These are phyloP conservation scores for Bombus superbus DNA, from an alignment of 1,140 invertebrate species.

Conservation along the genomic window DNA sequence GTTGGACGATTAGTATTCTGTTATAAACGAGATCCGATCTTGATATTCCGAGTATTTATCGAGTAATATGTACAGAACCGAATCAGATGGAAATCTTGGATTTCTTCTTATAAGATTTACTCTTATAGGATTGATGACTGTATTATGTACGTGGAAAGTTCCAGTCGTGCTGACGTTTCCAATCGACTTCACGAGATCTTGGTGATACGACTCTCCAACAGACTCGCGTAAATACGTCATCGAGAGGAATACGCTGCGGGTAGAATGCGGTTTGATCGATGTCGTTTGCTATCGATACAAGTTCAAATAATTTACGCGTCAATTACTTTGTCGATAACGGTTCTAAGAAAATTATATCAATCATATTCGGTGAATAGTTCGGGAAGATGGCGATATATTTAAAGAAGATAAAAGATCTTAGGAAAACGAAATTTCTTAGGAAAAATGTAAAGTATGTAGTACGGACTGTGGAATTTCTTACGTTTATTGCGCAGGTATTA, in stretches of 20 bases:
- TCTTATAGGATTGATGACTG: neutral
- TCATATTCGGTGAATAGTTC: neutral
- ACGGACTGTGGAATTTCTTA: too few species aligned
- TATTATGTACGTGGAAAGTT: neutral
- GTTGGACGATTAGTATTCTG: too few species aligned
- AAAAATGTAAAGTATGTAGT: too few species aligned
- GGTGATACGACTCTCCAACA: neutral
- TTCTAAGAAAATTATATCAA: neutral
- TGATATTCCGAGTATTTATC: neutral
- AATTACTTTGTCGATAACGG: neutral
- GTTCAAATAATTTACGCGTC: neutral
- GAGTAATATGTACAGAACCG: neutral
- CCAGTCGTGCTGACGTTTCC: neutral
- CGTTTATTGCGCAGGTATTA: too few species aligned
- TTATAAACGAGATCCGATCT: neutral
- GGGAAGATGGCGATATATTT: too few species aligned
- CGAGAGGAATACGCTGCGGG: neutral
- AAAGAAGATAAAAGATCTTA: too few species aligned
- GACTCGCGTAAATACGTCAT: neutral
- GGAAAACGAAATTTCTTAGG: too few species aligned
- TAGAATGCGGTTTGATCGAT: neutral
- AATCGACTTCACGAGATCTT: conserved; percentile 7
- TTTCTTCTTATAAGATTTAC: neutral
- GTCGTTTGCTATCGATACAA: neutral
- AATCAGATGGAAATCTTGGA: neutral